Evolutionary conservation across 92 coral and sea anemone species (phyloP).

Genomic region (Pocillopora grandis): DNA sequence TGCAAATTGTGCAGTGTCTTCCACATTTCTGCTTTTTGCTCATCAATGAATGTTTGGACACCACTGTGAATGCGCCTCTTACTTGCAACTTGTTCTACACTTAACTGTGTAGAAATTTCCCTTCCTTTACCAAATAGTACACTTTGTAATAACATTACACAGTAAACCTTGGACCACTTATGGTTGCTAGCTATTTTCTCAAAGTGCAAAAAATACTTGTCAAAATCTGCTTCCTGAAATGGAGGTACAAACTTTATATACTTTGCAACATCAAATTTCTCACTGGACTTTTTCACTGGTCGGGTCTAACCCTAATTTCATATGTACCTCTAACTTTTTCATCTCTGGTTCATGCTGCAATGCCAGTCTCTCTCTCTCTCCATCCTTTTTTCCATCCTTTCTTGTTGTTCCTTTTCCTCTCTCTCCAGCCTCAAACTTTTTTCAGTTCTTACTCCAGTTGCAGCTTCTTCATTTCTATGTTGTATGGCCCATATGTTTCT

Average conservation of each 20-base stretch:
- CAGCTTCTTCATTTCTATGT: too few species aligned
- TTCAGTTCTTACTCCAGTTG: not conserved
- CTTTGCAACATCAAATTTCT: constrained; percentile 34
- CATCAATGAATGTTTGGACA: constrained; percentile 46
- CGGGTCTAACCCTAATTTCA: not conserved
- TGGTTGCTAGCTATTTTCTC: constrained; percentile 41
- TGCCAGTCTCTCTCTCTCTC: not conserved
- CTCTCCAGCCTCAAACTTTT: not conserved
- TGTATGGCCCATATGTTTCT: too few species aligned
- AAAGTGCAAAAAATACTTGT: constrained; percentile 47
- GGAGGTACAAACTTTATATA: constrained; percentile 52
- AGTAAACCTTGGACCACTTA: constrained; percentile 34
- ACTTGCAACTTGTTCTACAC: constrained; percentile 47
- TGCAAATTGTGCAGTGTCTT: constrained; percentile 55
- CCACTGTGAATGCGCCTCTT: constrained; percentile 26
- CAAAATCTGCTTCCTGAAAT: constrained; percentile 52
- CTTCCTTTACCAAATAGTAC: constrained; percentile 52
- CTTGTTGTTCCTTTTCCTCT: not conserved
- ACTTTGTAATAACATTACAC: constrained; percentile 29
- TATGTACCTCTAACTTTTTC: constrained; percentile 9
- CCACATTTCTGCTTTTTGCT: constrained; percentile 53
- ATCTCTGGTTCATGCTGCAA: not conserved
- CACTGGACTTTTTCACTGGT: not conserved
- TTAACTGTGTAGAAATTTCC: constrained; percentile 51
- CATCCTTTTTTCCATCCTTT: not conserved